Conservation (phyloP, 2,888 invertebrate species). For the Eupithecia inturbata region DNA sequence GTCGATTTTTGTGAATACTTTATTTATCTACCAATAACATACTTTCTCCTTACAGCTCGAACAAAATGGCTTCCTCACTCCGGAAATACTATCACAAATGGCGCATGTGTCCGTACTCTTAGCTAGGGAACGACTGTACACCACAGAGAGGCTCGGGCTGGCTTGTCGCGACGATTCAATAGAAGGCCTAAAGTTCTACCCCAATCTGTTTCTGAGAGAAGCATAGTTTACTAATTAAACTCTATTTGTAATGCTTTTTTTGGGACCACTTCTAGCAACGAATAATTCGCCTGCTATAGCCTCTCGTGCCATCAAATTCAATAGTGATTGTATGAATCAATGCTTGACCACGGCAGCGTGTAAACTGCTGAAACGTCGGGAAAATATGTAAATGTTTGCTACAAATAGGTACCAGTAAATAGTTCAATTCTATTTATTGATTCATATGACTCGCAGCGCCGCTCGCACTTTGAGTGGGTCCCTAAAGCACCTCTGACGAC, state of each 20-base stretch:
- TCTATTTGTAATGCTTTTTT: not conserved
- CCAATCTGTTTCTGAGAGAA: conserved; percentile 90
- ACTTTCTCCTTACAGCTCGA: conserved; percentile 82
- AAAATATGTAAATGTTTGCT: not conserved
- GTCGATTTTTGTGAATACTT: too few species aligned
- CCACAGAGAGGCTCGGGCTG: conserved; percentile 93
- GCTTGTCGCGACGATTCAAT: conserved; percentile 98
- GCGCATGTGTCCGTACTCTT: conserved; percentile 94
- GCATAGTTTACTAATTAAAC: conserved; percentile 38
- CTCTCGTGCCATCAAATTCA: not conserved
- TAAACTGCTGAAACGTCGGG: not conserved
- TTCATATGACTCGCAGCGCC: not conserved
- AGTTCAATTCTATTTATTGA: not conserved
- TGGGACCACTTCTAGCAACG: not conserved
- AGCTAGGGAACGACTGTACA: conserved; percentile 94
- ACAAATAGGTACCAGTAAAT: too few species aligned
- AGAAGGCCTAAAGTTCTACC: conserved; percentile 97
- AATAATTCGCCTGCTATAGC: not conserved
- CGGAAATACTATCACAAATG: conserved; percentile 93
- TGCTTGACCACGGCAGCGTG: not conserved
- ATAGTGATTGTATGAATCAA: not conserved
- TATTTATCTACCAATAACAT: not conserved
- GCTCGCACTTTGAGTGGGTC: not conserved
- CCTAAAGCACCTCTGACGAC: not conserved
- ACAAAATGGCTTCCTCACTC: conserved; percentile 89